Evolutionary conservation across 2,113 vertebrate species (phyloP).

Genomic region (Pomatorhinus ruficollis): DNA sequence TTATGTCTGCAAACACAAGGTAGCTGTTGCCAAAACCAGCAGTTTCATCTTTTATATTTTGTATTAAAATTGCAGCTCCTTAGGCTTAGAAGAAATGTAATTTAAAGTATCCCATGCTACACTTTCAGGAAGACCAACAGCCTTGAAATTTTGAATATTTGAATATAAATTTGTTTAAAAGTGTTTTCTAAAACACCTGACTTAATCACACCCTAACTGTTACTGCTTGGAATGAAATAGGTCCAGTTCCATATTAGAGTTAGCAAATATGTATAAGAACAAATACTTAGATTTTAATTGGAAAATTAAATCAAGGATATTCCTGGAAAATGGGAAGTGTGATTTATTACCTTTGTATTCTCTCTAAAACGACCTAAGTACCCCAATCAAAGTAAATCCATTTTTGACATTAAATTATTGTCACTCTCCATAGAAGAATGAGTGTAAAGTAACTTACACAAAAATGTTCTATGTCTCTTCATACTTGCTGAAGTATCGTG

Average conservation of each 20-base stretch:
- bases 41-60: not conserved
- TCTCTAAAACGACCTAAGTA: conserved; percentile 32
- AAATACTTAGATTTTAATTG: conserved; percentile 12
- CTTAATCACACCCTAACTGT: conserved; percentile 42
- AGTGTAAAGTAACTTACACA: not conserved
- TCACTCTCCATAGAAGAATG: not conserved
- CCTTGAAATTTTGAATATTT: not conserved
- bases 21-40: not conserved
- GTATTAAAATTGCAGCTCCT: not conserved
- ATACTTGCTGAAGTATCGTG: not conserved
- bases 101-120: not conserved
- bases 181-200: conserved; percentile 51
- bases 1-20: not conserved
- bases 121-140: not conserved
- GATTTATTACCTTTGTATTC: conserved; percentile 28
- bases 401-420: conserved; percentile 13
- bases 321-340: conserved; percentile 53
- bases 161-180: conserved; percentile 5
- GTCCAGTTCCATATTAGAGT: conserved; percentile 24
- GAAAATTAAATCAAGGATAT: not conserved
- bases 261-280: conserved; percentile 28
- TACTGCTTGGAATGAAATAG: conserved; percentile 54
- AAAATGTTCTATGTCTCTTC: not conserved
- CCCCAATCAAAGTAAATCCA: conserved; percentile 19
- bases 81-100: conserved; percentile 12